Evolutionary conservation across 1,140 invertebrate species (phyloP), one percentile per base, ranked within the genome.

Genomic region (Lepidurus couesii): DNA sequence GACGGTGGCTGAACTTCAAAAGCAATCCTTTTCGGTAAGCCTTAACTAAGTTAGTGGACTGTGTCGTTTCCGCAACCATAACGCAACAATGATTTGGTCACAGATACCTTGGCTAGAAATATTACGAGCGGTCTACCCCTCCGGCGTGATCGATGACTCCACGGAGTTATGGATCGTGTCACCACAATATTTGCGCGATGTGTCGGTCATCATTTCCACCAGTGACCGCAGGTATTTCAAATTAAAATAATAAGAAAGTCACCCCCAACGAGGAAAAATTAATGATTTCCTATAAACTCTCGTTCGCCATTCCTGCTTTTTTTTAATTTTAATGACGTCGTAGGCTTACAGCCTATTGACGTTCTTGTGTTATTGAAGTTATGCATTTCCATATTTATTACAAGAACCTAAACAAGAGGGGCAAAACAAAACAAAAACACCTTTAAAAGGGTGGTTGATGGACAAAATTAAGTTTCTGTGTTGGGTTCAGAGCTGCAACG

Each of bases 101-200:
- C 81, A 90, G 88, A 85, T 90, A 73, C 87, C 88, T 10, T 86
- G 89, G 82, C 81, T 84, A 24, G 86, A 88, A 77, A 86, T 90
- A 65, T 84, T 91, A 11, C 84, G 84, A 44, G 84, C 86, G 7
- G 87, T 90, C 83, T 90, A 89, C 82, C 86, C 86, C 16, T 83
- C 86, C 76, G 85, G 84, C 7, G 85, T 84, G 44, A 84, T 90
- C 10, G 85, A 85, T 42, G 86, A 87, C 73, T 83, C 84, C 7
- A 89, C 88, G 0, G 84, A 88, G 81, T 84, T 90, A 7, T 83
- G 90, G 24, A 84, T 89, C 1, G 84, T 86, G 2, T 89, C 88
- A 11, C 81, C 85, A 8, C 83, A 87, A 73, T 90, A 90, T 83
- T 83, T 91, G 13, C 82, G 81, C 34, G 83, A 87, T 78, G 81